Evolutionary conservation across 2,113 vertebrate genomes (phyloP).

Genomic region (Engystomops pustulosus): DNA sequence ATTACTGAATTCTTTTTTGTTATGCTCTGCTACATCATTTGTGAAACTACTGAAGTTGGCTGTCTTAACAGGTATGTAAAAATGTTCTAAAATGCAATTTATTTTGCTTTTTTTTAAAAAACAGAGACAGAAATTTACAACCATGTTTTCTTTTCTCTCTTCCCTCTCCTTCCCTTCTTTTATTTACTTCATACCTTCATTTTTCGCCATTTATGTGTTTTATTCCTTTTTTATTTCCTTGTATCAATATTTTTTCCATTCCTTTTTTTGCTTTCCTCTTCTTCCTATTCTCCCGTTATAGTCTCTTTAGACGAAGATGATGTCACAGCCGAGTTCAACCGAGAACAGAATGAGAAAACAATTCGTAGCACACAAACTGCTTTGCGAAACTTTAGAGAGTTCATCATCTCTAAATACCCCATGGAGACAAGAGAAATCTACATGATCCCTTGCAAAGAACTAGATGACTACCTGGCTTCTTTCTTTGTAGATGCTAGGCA

Average conservation of each 20-base stretch:
- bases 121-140: constrained; percentile 63
- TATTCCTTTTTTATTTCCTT: constrained; percentile 35
- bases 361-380: constrained; percentile 85
- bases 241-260: constrained; percentile 63
- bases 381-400: constrained; percentile 84
- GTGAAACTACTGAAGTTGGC: constrained; percentile 70
- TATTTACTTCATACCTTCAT: constrained; percentile 55
- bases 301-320: constrained; percentile 81
- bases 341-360: constrained; percentile 87
- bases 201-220: constrained; percentile 60
- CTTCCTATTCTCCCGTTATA: constrained; percentile 62
- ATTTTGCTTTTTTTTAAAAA: constrained; percentile 57
- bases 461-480: constrained; percentile 83
- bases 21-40: constrained; percentile 64
- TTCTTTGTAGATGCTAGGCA: constrained; percentile 87
- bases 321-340: constrained; percentile 78
- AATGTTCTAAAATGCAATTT: constrained; percentile 61
- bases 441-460: constrained; percentile 81
- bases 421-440: constrained; percentile 83
- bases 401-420: constrained; percentile 85
- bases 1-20: constrained; percentile 62
- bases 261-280: constrained; percentile 44
- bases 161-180: constrained; percentile 66
- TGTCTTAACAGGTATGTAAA: constrained; percentile 68
- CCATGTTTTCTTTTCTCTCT: constrained; percentile 54